Conservation (phyloP, 2,797 vertebrate genomes). For the Hippoglossus hippoglossus region DNA sequence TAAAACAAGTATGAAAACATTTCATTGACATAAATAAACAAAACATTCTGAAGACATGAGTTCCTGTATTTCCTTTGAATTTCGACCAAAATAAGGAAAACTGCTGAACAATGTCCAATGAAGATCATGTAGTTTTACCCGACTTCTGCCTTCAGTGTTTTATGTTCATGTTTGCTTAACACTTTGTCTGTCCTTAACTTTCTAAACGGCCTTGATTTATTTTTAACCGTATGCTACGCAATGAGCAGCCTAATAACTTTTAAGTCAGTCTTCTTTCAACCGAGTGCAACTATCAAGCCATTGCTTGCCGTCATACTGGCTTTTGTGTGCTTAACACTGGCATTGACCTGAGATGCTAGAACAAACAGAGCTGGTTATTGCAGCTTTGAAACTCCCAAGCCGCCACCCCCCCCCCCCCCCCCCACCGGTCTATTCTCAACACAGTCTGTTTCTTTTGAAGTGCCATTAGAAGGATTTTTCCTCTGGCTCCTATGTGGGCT, state of each 20-base stretch:
- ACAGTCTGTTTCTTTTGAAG: slow-evolving; percentile 79
- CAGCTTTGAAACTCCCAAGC: slow-evolving; percentile 70
- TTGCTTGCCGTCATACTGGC: slow-evolving; percentile 57
- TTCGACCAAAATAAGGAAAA: too few species aligned
- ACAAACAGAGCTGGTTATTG: slow-evolving; percentile 72
- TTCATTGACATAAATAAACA: too few species aligned
- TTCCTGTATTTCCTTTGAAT: too few species aligned
- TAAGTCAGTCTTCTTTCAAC: slow-evolving; percentile 37
- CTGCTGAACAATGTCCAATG: too few species aligned
- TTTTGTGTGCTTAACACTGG: slow-evolving; percentile 77
- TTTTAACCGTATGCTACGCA: slow-evolving; percentile 15
- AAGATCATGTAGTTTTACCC: too few species aligned
- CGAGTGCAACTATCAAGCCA: slow-evolving; percentile 48
- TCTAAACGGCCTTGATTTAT: neutral
- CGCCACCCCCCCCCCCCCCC: slow-evolving; percentile 37
- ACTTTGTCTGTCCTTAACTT: neutral
- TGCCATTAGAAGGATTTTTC: slow-evolving; percentile 75
- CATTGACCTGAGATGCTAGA: slow-evolving; percentile 77
- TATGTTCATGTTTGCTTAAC: neutral
- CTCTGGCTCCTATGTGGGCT: slow-evolving; percentile 60
- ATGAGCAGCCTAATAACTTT: slow-evolving; percentile 17
- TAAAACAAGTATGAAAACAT: too few species aligned
- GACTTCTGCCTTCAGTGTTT: neutral
- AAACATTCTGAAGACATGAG: too few species aligned
- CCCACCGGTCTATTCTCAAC: slow-evolving; percentile 62